Conservation (phyloP, 2,888 invertebrate genomes). For the Aquatica leii region DNA sequence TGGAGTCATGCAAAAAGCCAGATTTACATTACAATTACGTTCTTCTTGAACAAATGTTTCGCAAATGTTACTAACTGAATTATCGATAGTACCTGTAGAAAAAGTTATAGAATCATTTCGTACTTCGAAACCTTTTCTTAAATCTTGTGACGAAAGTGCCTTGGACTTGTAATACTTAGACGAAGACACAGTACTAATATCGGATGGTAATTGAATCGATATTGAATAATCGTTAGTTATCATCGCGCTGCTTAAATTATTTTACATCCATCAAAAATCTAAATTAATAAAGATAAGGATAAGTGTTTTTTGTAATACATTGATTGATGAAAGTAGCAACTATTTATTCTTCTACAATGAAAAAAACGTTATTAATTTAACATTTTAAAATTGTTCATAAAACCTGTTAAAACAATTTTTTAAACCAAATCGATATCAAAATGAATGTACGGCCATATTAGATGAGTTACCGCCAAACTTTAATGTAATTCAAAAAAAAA, state of each 20-base stretch:
- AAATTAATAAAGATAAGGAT: too few species aligned
- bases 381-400: neutral
- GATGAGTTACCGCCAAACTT: constrained; percentile 4
- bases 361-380: neutral
- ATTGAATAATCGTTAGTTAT: constrained; percentile 23
- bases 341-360: neutral
- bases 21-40: constrained; percentile 26
- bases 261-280: neutral
- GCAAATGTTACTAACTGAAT: constrained; percentile 7
- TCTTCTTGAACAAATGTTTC: constrained; percentile 14
- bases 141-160: neutral
- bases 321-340: too few species aligned
- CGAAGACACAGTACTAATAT: constrained; percentile 10
- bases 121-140: neutral
- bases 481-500: too few species aligned
- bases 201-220: constrained; percentile 16
- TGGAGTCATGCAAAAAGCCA: constrained; percentile 30
- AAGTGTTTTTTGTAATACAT: too few species aligned
- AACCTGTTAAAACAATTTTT: neutral
- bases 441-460: constrained; percentile 1
- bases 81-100: neutral
- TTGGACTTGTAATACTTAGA: constrained; percentile 21
- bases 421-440: constrained; percentile 6
- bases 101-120: neutral
- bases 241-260: constrained; percentile 11